Conservation (phyloP, 2,113 vertebrate genomes). For the Platysteira castanea region DNA sequence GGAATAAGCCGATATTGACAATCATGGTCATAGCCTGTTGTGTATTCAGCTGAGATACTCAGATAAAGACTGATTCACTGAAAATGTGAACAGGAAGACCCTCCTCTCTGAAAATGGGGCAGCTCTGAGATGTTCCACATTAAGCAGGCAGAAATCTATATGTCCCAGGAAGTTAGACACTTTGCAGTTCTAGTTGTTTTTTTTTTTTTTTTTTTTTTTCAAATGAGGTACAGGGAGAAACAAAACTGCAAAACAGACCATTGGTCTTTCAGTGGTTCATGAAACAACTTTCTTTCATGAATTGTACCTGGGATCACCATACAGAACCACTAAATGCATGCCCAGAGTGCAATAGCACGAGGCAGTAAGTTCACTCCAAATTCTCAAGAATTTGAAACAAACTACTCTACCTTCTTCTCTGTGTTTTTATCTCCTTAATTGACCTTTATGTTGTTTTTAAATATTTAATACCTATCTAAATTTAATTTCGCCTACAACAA, state of each 20-base stretch:
- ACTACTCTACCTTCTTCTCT: background rate
- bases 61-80: background rate
- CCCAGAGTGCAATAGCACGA: background rate
- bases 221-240: background rate
- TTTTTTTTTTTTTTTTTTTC: background rate
- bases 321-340: background rate
- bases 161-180: background rate
- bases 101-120: background rate
- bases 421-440: background rate
- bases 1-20: background rate
- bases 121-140: background rate
- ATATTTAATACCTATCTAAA: background rate
- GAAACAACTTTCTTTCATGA: background rate
- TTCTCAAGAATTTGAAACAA: background rate
- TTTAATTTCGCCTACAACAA: conserved; percentile 49
- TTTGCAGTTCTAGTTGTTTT: background rate
- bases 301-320: background rate
- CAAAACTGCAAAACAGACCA: background rate
- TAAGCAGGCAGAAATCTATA: background rate
- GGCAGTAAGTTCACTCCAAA: background rate
- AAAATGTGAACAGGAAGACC: background rate
- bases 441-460: background rate
- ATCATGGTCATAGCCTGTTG: background rate
- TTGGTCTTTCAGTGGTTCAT: background rate
- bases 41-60: background rate